Base-by-base conservation (phyloP, 2,797 vertebrate species). In the Clangula hyemalis region DNA sequence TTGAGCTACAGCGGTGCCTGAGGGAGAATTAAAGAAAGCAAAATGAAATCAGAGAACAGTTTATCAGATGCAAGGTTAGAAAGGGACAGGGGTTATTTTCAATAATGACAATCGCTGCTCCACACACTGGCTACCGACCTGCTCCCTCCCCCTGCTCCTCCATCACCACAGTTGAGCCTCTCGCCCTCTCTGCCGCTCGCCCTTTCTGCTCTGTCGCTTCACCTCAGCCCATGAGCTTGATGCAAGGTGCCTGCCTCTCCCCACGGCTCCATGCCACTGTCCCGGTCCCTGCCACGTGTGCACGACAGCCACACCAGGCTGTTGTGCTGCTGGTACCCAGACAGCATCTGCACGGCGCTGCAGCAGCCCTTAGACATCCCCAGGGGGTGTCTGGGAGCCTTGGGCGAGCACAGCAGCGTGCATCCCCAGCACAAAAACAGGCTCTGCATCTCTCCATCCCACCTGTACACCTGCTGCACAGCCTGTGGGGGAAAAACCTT, bases 181-280 rank as follows among this genome's bases (percentile, higher is more conserved):
- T 47, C 18, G 9, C 64, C 58, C 90, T 89, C 74, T 71, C 84
- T 14, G 38, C 82, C 11, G 0, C 68, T 96, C 95, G 68, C 27
- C 88, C 85, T 91, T 97, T 96, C 95, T 93, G 94, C 91, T 96
- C 91, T 4, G 0, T 93, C 95, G 54, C 92, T 75, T 80, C 5
- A 0, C 0, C 3, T 90, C 95, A 96, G 82, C 65, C 80, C 78
- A 66, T 45, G 51, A 68, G 57, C 62, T 92, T 92, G 93, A 96
- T 9, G 51, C 21, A 8, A 22, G 54, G 47, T 6, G 30, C 62
- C 93, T 66, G 82, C 88, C 82, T 77, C 85, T 77, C 74, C 85
- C 81, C 45, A 6, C 3, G 1, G 77, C 65, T 62, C 47, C 90
- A 49, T 27, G 24, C 11, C 61, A 20, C 61, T 22, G 71, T 32